These are phyloP conservation scores for Rhyacophila evoluta DNA, from an alignment of 2,888 invertebrate genomes.

Conservation along the genomic window DNA sequence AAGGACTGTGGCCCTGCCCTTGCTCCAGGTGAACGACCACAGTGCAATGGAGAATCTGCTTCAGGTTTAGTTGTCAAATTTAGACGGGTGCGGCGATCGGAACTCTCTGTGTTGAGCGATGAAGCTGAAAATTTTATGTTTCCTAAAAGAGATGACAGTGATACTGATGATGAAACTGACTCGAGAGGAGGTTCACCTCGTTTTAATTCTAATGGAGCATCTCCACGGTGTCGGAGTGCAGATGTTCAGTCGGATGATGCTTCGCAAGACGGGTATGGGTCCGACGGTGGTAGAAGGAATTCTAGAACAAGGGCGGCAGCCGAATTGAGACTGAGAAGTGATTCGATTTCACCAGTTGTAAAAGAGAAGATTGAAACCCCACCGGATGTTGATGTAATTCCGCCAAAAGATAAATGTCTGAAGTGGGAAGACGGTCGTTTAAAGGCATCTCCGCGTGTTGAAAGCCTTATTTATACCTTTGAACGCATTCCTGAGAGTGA, in stretches of 20 bases:
- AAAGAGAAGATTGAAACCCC: conserved; percentile 57
- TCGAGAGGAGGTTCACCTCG: conserved; percentile 65
- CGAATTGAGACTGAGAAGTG: not conserved
- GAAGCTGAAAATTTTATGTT: conserved; percentile 92
- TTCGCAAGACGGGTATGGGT: conserved; percentile 55
- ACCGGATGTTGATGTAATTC: conserved; percentile 59
- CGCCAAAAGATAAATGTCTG: conserved; percentile 61
- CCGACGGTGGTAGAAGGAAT: conserved; percentile 47
- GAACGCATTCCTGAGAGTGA: conserved; percentile 80
- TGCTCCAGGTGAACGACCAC: conserved; percentile 61
- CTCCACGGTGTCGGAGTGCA: not conserved
- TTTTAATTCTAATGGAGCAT: conserved; percentile 52
- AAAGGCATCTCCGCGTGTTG: conserved; percentile 69
- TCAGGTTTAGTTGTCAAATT: conserved; percentile 78
- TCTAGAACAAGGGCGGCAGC: conserved; percentile 56
- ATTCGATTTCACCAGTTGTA: not conserved
- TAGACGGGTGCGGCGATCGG: conserved; percentile 79
- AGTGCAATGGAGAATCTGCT: conserved; percentile 67
- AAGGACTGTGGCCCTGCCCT: conserved; percentile 61
- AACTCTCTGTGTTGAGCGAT: conserved; percentile 81
- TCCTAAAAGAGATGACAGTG: conserved; percentile 75
- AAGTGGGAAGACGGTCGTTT: conserved; percentile 67
- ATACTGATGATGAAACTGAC: conserved; percentile 70
- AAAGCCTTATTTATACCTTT: conserved; percentile 79
- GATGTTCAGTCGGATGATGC: conserved; percentile 62